Conservation (phyloP, 2,888 invertebrate species). For the Tenthredo notha region DNA sequence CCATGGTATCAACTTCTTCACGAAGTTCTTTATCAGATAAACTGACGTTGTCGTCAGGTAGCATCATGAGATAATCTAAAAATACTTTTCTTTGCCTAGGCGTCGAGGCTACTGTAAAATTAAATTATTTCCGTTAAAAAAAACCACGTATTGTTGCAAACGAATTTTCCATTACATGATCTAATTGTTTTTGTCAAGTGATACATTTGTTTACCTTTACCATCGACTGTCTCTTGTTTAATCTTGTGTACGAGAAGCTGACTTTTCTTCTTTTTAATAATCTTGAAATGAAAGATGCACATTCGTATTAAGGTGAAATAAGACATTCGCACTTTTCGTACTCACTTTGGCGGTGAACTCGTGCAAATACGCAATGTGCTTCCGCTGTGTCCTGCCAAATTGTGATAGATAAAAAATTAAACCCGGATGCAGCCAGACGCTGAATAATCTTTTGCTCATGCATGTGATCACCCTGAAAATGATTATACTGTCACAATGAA, state of each 20-base stretch:
- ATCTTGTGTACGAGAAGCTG: conserved; percentile 73
- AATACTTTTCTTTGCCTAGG: conserved; percentile 74
- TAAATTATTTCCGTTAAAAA: neutral
- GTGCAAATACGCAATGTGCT: conserved; percentile 82
- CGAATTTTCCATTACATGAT: neutral
- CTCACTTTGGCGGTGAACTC: conserved; percentile 80
- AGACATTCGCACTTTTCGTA: neutral
- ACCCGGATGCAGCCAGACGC: conserved; percentile 56
- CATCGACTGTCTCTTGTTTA: neutral
- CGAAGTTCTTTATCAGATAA: too few relatives aligned
- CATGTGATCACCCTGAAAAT: conserved; percentile 51
- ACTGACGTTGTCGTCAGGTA: too few relatives aligned
- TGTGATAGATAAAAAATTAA: conserved; percentile 44
- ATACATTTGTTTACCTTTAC: conserved; percentile 40
- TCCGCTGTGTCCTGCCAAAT: conserved; percentile 78
- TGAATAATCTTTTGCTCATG: conserved; percentile 48
- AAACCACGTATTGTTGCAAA: neutral
- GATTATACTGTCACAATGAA: neutral
- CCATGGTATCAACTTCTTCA: conserved; percentile 74
- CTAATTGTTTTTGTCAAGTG: neutral
- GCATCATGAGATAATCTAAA: conserved; percentile 70
- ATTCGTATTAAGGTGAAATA: neutral
- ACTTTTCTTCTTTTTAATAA: conserved; percentile 71
- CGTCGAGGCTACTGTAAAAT: neutral
- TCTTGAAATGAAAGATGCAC: conserved; percentile 61